Evolutionary conservation across 2,797 vertebrate genomes (phyloP).

Genomic region (Malacoctenus gilli): DNA sequence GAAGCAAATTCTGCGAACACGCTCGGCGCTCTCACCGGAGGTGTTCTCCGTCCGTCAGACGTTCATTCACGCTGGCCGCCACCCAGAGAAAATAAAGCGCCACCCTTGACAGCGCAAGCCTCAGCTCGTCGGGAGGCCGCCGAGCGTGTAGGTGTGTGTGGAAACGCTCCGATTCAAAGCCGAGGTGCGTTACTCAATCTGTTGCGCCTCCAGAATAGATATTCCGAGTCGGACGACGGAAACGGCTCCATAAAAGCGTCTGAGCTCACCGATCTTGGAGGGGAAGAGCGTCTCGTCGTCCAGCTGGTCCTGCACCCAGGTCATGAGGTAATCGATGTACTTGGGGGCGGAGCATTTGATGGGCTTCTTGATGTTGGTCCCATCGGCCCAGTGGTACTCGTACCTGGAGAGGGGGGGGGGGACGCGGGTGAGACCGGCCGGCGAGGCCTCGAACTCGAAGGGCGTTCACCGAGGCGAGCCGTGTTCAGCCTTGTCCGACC

Average conservation of each 20-base stretch:
- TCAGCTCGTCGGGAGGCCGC: conserved; percentile 23
- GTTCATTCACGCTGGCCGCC: conserved; percentile 33
- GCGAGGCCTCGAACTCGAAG: too few relatives aligned
- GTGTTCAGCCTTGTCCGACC: neutral
- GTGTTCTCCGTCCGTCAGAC: conserved; percentile 13
- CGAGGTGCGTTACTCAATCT: too few relatives aligned
- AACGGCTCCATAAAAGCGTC: too few relatives aligned
- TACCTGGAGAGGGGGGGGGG: conserved; percentile 80
- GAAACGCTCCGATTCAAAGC: neutral
- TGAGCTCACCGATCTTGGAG: conserved; percentile 96
- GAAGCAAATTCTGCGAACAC: conserved; percentile 1
- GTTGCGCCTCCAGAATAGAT: too few relatives aligned
- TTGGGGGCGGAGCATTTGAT: conserved; percentile 98
- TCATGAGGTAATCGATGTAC: conserved; percentile 99
- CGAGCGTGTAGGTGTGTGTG: neutral
- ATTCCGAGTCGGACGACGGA: too few relatives aligned
- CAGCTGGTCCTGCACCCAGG: conserved; percentile 99
- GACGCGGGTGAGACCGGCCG: too few relatives aligned
- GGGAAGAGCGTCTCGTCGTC: conserved; percentile 97
- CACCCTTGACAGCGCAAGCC: conserved; percentile 32
- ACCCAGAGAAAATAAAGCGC: conserved; percentile 16
- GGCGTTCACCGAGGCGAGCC: neutral
- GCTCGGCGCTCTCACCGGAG: conserved; percentile 9
- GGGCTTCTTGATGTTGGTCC: conserved; percentile 98
- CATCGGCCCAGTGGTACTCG: conserved; percentile 99